Conservation (phyloP, 2,888 invertebrate genomes). For the Mesoligia furuncula region DNA sequence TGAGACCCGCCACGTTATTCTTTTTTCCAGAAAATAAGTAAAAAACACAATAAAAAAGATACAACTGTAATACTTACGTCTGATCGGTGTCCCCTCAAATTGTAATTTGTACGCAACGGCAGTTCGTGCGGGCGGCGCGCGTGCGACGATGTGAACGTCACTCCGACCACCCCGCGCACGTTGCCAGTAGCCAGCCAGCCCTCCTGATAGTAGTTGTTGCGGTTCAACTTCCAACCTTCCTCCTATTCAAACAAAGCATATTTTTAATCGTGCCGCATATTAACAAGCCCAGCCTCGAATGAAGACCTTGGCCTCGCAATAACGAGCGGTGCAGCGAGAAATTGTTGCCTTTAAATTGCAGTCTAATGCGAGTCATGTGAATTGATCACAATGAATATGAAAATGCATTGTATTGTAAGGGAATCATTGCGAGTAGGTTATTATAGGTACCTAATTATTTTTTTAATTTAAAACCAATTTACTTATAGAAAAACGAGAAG, state of each 20-base stretch:
- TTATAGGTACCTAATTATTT: too few species aligned
- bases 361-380: slow-evolving; percentile 25
- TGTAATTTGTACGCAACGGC: slow-evolving; percentile 98
- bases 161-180: slow-evolving; percentile 97
- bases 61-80: slow-evolving; percentile 92
- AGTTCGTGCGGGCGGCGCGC: slow-evolving; percentile 96
- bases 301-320: slow-evolving; percentile 57
- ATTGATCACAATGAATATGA: slow-evolving; percentile 34
- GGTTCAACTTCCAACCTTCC: slow-evolving; percentile 98
- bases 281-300: slow-evolving; percentile 35
- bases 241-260: slow-evolving; percentile 90
- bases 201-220: slow-evolving; percentile 98
- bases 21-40: not conserved
- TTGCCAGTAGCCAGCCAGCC: slow-evolving; percentile 99
- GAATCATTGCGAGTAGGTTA: not conserved
- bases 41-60: not conserved
- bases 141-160: slow-evolving; percentile 98
- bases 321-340: slow-evolving; percentile 45
- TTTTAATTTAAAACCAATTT: not conserved
- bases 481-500: too few species aligned
- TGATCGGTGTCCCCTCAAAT: slow-evolving; percentile 98
- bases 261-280: slow-evolving; percentile 33
- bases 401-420: slow-evolving; percentile 28
- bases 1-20: not conserved
- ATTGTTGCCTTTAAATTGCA: slow-evolving; percentile 49